phyloP scores from a whole-genome alignment of 2,113 vertebrate species.

The Gymnobelideus leadbeateri region DNA sequence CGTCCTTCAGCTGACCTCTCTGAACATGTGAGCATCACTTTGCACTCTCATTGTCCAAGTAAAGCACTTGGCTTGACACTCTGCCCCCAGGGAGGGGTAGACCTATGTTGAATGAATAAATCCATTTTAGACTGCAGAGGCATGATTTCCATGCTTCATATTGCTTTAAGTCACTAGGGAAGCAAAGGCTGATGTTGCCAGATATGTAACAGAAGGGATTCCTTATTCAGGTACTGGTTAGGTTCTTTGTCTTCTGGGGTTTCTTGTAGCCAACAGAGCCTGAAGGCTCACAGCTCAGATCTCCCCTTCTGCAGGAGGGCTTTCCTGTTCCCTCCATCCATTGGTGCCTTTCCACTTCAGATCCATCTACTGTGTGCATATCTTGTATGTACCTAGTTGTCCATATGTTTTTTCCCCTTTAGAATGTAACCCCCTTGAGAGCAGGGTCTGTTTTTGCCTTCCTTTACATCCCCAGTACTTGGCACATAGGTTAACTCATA shows the following conservation, averaged over 20 bases:
- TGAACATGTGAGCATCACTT: not conserved
- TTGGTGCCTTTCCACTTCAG: not conserved
- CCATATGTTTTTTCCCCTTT: not conserved
- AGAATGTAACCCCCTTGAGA: not conserved
- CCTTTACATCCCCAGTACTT: not conserved
- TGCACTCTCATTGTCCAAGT: not conserved
- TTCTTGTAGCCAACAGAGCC: not conserved
- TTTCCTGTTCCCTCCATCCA: too few species aligned
- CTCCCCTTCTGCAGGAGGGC: too few species aligned
- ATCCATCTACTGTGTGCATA: too few species aligned
- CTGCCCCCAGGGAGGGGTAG: not conserved
- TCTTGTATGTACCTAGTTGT: too few species aligned
- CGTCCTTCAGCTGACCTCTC: too few species aligned
- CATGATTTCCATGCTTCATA: not conserved
- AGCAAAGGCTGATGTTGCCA: not conserved
- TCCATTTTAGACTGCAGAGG: not conserved
- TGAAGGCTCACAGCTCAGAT: not conserved
- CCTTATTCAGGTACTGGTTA: not conserved
- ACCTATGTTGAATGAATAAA: not conserved
- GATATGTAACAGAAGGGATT: too few species aligned
- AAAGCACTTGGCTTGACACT: not conserved
- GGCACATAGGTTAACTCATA: not conserved
- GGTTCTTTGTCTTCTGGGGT: not conserved
- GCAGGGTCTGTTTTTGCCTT: not conserved
- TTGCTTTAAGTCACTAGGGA: not conserved